A percentile compares a stretch with the other conserved stretches of the same genome.
phyloP scores from a whole-genome alignment of 2,888 invertebrate genomes.

The Galeruca laticollis region DNA sequence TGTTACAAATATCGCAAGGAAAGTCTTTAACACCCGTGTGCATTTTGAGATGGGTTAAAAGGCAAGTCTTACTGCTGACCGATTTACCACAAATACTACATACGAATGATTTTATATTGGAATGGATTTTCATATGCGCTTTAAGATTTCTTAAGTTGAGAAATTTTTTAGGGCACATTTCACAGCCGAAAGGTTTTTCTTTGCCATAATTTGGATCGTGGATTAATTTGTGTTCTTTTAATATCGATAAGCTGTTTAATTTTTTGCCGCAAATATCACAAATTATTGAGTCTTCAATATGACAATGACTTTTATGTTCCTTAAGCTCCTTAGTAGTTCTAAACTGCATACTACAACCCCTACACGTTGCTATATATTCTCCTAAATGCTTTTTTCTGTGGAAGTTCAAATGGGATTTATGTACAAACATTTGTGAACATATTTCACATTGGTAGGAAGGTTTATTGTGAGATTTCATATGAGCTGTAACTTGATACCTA shows the following conservation, averaged over 20 bases:
- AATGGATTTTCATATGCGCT: slow-evolving; percentile 58
- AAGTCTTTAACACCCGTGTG: slow-evolving; percentile 63
- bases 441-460: slow-evolving; percentile 72
- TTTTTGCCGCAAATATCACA: slow-evolving; percentile 57
- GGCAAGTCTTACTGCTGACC: slow-evolving; percentile 59
- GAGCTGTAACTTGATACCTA: slow-evolving; percentile 62
- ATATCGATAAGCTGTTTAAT: slow-evolving; percentile 53
- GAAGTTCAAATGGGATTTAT: slow-evolving; percentile 72
- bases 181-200: slow-evolving; percentile 61
- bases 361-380: slow-evolving; percentile 58
- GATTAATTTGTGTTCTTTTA: slow-evolving; percentile 58
- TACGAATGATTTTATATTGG: slow-evolving; percentile 52
- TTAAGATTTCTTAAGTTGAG: slow-evolving; percentile 60
- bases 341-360: slow-evolving; percentile 60
- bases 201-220: slow-evolving; percentile 56
- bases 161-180: slow-evolving; percentile 67
- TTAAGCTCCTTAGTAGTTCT: slow-evolving; percentile 55
- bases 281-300: slow-evolving; percentile 55
- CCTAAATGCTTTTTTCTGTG: slow-evolving; percentile 73
- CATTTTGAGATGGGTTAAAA: slow-evolving; percentile 63
- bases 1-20: slow-evolving; percentile 56
- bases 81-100: slow-evolving; percentile 63
- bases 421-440: slow-evolving; percentile 73
- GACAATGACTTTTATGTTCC: slow-evolving; percentile 57
- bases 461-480: slow-evolving; percentile 70